Evolutionary conservation across 2,797 vertebrate species (phyloP).

Genomic region (Simalia tracyae): DNA sequence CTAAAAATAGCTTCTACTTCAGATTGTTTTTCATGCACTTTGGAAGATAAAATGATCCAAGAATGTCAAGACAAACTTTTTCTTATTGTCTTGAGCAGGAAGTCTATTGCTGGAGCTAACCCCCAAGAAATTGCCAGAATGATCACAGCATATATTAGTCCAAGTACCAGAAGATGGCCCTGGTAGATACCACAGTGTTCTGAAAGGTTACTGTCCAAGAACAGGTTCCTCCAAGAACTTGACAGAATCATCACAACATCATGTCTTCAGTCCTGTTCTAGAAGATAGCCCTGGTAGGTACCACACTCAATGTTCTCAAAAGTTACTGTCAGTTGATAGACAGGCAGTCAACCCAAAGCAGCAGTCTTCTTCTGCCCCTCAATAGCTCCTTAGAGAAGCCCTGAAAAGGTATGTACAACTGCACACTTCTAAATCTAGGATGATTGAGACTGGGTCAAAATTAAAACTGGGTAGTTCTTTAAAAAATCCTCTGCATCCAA

Average conservation of each 20-base stretch:
- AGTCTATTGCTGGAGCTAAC: background rate
- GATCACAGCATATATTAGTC: background rate
- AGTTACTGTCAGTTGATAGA: background rate
- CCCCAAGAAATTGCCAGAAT: background rate
- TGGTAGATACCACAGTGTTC: background rate
- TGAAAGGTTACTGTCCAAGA: background rate
- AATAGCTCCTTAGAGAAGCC: background rate
- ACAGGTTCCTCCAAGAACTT: no score
- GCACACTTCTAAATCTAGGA: background rate
- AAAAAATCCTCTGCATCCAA: background rate
- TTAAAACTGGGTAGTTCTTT: background rate
- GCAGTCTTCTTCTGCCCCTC: background rate
- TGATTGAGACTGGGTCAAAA: background rate
- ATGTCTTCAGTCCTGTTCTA: no score
- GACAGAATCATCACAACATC: no score
- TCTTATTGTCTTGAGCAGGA: background rate
- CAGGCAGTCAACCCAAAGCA: background rate
- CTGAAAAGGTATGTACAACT: background rate
- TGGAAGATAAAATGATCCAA: background rate
- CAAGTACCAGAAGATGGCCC: background rate
- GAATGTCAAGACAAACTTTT: background rate
- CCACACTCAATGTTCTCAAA: no score
- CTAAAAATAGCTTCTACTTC: background rate
- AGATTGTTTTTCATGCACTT: background rate
- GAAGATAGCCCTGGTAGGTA: no score